Evolutionary conservation across 2,797 vertebrate species (phyloP).

Genomic region (Anguilla marmorata): DNA sequence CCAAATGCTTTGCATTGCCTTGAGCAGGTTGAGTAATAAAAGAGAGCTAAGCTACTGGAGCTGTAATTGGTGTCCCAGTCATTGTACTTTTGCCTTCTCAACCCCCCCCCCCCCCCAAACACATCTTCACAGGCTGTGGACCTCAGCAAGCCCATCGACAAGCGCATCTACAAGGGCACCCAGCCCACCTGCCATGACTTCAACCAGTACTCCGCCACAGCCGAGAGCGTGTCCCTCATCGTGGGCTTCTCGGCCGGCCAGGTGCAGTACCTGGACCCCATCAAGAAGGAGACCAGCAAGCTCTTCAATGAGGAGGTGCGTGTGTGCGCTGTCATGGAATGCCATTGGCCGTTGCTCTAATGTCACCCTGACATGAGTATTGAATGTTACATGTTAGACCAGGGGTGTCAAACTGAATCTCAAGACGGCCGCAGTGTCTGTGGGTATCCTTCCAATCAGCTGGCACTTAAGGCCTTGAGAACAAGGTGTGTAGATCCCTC

Average conservation of each 20-base stretch:
- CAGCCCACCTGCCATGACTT: constrained; percentile 92
- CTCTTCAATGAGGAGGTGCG: constrained; percentile 90
- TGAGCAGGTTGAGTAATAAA: not conserved
- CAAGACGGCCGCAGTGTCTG: no score
- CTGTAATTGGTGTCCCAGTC: not conserved
- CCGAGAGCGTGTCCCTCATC: constrained; percentile 84
- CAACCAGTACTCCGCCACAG: constrained; percentile 86
- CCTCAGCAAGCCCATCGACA: constrained; percentile 89
- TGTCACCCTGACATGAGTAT: not conserved
- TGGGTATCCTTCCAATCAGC: no score
- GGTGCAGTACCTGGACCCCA: constrained; percentile 87
- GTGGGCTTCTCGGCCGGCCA: constrained; percentile 89
- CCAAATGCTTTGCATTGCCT: not conserved
- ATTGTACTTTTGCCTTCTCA: not conserved
- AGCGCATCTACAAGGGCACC: constrained; percentile 90
- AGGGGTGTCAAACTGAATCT: no score
- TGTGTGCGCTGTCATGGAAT: constrained; percentile 8
- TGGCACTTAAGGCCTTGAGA: no score
- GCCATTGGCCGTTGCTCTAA: not conserved
- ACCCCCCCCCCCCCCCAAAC: constrained; percentile 38
- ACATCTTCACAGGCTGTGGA: constrained; percentile 76
- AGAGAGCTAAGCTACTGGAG: not conserved
- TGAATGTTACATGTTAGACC: not conserved
- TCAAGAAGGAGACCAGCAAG: constrained; percentile 90
- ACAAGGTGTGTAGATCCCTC: no score